Base-by-base conservation (phyloP, 2,113 vertebrate species). In the Eretmochelys imbricata region DNA sequence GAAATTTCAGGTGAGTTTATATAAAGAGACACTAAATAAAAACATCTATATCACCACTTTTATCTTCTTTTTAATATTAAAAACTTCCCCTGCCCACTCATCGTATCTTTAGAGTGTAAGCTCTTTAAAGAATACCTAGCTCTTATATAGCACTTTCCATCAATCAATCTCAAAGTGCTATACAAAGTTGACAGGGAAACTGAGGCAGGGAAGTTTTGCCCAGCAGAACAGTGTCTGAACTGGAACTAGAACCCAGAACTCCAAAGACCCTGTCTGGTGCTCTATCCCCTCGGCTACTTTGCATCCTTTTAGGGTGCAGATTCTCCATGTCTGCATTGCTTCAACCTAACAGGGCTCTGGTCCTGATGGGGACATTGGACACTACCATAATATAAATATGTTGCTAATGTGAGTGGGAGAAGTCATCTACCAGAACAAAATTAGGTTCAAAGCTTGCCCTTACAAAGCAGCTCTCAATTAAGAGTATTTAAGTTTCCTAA, bases 331-430 rank as follows among this genome's bases (percentile, higher is more conserved):
- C 55, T 57, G 55, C 24, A 27, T 57, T 27, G 55, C 25, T 24
- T 25, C 24, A 11, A 57, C 24, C 55, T 27, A 57, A 90, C 57
- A 80, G 93, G 95, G 46, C 83, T 93, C 91, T 50, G 88, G 91
- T 80, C 92, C 90, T 42, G 0, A 93, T 0, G 1, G 91, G 90
- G 91, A 95, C 25, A 38, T 10, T 96, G 89, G 94, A 96, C 90
- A 96, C 93, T 92, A 96, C 87, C 90, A 94, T 93, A 87, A 95
- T 96, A 97, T 96, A 96, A 96, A 97, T 95, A 96, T 96, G 91
- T 53, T 85, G 85, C 93, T 89, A 96, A 96, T 94, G 78, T 88
- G 87, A 97, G 90, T 95, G 93, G 92, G 90, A 90, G 92, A 96
- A 95, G 84, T 91, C 94, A 96, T 95, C 93, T n/a, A 72, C 19